phyloP scores from a whole-genome alignment of 2,888 invertebrate species.

The Sphinx pinastri region DNA sequence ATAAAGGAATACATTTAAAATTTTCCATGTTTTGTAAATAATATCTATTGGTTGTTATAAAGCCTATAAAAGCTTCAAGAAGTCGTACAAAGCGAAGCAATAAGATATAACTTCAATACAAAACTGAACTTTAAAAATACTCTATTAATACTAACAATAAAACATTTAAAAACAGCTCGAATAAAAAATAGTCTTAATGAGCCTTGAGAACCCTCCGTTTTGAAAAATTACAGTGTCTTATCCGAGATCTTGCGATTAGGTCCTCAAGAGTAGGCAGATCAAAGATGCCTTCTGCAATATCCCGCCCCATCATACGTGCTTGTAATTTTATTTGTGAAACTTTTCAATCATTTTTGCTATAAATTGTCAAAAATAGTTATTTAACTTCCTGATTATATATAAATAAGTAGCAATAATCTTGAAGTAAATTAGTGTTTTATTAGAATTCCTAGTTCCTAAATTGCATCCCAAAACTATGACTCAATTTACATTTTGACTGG shows the following conservation, averaged over 20 bases:
- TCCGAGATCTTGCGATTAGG: not conserved
- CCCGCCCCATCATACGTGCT: not conserved
- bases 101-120: too few relatives aligned
- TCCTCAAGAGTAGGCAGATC: not conserved
- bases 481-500: not conserved
- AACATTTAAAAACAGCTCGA: too few relatives aligned
- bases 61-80: too few relatives aligned
- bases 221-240: not conserved
- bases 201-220: not conserved
- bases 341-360: not conserved
- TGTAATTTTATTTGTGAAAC: not conserved
- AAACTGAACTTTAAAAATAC: too few relatives aligned
- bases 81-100: too few relatives aligned
- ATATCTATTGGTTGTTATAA: too few relatives aligned
- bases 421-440: not conserved
- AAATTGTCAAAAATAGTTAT: not conserved
- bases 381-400: not conserved
- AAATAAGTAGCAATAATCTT: not conserved
- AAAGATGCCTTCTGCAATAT: constrained; percentile 5
- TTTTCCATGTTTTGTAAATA: too few relatives aligned
- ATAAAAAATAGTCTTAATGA: not conserved
- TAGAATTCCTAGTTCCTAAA: not conserved
- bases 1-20: too few relatives aligned
- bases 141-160: too few relatives aligned
- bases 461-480: not conserved